Evolutionary conservation across 2,888 invertebrate species (phyloP).

Genomic region (Ischnus inquisitorius): DNA sequence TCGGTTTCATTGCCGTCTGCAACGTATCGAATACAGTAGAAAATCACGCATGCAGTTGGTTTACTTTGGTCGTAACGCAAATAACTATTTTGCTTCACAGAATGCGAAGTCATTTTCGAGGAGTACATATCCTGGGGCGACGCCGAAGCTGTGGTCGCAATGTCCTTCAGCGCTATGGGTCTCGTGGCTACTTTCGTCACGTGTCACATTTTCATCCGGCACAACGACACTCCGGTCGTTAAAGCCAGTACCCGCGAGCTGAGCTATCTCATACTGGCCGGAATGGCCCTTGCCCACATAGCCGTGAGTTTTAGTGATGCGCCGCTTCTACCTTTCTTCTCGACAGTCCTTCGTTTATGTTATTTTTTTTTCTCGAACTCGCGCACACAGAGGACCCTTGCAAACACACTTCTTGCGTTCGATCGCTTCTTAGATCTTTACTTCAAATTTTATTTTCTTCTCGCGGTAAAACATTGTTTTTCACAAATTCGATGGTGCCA

Average conservation of each 20-base stretch:
- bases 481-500: too few species aligned
- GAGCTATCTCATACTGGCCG: conserved; percentile 90
- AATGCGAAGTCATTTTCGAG: conserved; percentile 88
- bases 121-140: conserved; percentile 89
- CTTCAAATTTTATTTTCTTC: too few species aligned
- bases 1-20: too few species aligned
- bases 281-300: conserved; percentile 82
- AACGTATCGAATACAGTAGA: too few species aligned
- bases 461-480: too few species aligned
- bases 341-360: not conserved
- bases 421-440: too few species aligned
- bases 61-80: not conserved
- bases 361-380: not conserved
- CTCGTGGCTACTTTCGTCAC: conserved; percentile 88
- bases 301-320: conserved; percentile 72
- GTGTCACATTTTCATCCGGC: conserved; percentile 88
- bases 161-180: conserved; percentile 88
- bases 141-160: conserved; percentile 88
- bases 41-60: not conserved
- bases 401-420: too few species aligned
- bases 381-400: too few species aligned
- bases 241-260: conserved; percentile 89
- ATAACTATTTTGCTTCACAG: conserved; percentile 78
- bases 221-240: conserved; percentile 92
- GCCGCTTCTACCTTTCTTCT: not conserved